Base-by-base conservation (phyloP, 2,113 vertebrate species). In the Pao palembangensis region DNA sequence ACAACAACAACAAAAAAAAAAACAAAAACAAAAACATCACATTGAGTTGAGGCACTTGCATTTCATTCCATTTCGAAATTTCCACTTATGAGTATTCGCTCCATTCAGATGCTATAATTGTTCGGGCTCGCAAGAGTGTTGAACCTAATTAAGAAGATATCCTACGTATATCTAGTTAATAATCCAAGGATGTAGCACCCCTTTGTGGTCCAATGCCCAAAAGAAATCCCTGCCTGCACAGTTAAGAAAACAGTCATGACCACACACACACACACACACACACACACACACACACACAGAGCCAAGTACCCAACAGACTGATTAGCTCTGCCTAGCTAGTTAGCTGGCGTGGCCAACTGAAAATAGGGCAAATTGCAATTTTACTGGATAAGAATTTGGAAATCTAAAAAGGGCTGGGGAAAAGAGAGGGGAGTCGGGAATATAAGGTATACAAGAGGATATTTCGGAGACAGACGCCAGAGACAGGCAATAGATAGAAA, bases 391-490 rank as follows among this genome's bases (percentile, higher is more conserved):
- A 18, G 14, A 55, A 47, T 44, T 63, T 3, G 13, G 13, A 55
- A 46, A 42, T 58, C 3, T 20, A 19, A 67, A 69, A 67, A 57
- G 52, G 69, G 19, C 56, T 7, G 13, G 55, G 46, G 44, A 55
- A 19, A 13, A 55, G 19, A 51, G 51, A 18, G n/a, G 14, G 60
- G 10, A 48, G 51, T 23, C 34, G 46, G 12, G 64, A 51, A 76
- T 80, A 61, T 60, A 82, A 81, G 79, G 66, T 80, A 64, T 62
- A 80, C 83, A 82, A 61, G 76, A 79, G 75, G 64, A 55, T 13
- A 58, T 51, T 52, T 61, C 61, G 23, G 7, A 62, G 59, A 67
- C 55, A 73, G 60, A 69, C 57, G 54, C 51, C 43, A n/a, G 20
- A 60, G 58, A 69, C 67, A 84, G 68, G 51, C 62, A 64, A 64